These are phyloP conservation scores for Rhyzopertha dominica DNA, from an alignment of 1,140 invertebrate species.

Conservation along the genomic window DNA sequence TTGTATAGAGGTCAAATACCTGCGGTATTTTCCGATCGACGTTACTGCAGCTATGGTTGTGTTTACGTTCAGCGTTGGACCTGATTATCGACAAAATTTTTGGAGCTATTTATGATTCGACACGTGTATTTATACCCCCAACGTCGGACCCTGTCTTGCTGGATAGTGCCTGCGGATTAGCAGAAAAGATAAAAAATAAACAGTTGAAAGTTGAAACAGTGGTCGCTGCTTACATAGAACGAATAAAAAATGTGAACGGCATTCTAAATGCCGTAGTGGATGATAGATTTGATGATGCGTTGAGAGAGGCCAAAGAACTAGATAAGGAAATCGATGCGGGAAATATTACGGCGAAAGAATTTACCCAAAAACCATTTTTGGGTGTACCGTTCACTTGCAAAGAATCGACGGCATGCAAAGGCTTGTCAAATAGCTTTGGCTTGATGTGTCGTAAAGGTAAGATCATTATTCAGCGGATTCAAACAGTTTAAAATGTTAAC, in stretches of 20 bases:
- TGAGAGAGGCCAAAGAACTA: constrained; percentile 67
- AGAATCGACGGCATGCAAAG: constrained; percentile 54
- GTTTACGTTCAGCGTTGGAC: constrained; percentile 38
- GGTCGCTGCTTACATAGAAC: constrained; percentile 66
- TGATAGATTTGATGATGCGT: constrained; percentile 66
- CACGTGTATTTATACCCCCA: constrained; percentile 51
- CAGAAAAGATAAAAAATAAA: constrained; percentile 59
- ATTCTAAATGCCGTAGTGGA: constrained; percentile 79
- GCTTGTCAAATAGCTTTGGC: constrained; percentile 64
- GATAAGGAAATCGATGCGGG: constrained; percentile 61
- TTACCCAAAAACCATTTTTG: constrained; percentile 63
- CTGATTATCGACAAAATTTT: constrained; percentile 48
- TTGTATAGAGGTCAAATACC: too few species aligned
- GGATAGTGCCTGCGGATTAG: constrained; percentile 60
- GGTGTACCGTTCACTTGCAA: constrained; percentile 78
- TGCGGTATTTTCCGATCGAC: too few species aligned
- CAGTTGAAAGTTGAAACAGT: constrained; percentile 64
- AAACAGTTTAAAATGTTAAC: background rate
- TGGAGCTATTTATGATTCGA: constrained; percentile 52
- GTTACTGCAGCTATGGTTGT: too few species aligned
- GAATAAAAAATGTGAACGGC: constrained; percentile 75
- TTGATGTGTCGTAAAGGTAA: constrained; percentile 51
- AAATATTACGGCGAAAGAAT: constrained; percentile 50
- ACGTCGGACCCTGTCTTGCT: constrained; percentile 55
- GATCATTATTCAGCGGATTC: background rate